Evolutionary conservation across 2,888 invertebrate genomes (phyloP).

Genomic region (Iselma pallidipennis): DNA sequence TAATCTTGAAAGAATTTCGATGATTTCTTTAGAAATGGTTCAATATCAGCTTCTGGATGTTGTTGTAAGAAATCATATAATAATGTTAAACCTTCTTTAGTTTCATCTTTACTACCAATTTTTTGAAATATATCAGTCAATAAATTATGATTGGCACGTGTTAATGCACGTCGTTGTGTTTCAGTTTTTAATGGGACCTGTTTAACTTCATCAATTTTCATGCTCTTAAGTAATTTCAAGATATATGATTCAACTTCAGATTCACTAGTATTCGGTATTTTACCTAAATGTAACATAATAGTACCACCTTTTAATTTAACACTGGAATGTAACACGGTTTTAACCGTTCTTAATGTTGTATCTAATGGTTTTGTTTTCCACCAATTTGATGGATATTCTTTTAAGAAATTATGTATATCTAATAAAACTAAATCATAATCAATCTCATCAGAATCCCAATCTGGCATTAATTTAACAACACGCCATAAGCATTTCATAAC

Average conservation of each 20-base stretch:
- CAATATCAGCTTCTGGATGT: conserved; percentile 83
- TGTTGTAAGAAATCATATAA: conserved; percentile 79
- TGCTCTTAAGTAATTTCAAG: conserved; percentile 72
- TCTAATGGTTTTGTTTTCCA: conserved; percentile 85
- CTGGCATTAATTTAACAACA: conserved; percentile 83
- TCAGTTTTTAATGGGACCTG: conserved; percentile 52
- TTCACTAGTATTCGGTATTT: conserved; percentile 76
- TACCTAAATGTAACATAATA: conserved; percentile 77
- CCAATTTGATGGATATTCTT: conserved; percentile 81
- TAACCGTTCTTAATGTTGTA: conserved; percentile 88
- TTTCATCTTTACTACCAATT: conserved; percentile 87
- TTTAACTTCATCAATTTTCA: conserved; percentile 58
- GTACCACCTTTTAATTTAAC: conserved; percentile 85
- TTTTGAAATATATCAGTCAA: conserved; percentile 88
- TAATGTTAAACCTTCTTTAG: conserved; percentile 77
- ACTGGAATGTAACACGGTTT: conserved; percentile 91
- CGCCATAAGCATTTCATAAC: conserved; percentile 96
- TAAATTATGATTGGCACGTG: conserved; percentile 82
- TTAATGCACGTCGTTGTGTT: conserved; percentile 58
- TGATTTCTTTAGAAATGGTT: conserved; percentile 81
- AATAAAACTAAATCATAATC: conserved; percentile 78
- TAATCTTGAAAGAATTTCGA: conserved; percentile 87
- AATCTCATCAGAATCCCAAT: conserved; percentile 73
- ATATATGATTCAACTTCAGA: conserved; percentile 88
- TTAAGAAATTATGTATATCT: conserved; percentile 88